These are phyloP conservation scores for Macrobrachium rosenbergii DNA, from an alignment of 1,140 invertebrate species.

Conservation along the genomic window DNA sequence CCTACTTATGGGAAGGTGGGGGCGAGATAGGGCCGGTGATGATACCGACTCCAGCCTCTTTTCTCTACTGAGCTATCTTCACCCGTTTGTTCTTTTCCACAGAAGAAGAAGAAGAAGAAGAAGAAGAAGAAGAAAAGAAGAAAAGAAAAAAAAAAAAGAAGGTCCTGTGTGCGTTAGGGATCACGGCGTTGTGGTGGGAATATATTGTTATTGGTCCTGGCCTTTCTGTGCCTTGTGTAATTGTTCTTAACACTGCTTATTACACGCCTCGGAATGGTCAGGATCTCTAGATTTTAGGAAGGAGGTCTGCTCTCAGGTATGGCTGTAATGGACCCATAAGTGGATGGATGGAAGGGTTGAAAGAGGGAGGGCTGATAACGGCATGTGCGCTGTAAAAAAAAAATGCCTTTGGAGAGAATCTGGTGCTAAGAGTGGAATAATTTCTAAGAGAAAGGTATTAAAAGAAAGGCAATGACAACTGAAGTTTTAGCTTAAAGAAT, in stretches of 20 bases:
- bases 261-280: conserved; percentile 14
- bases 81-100: neutral
- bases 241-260: conserved; percentile 5
- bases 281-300: neutral
- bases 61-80: neutral
- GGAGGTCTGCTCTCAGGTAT: neutral
- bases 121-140: neutral
- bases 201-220: conserved; percentile 9
- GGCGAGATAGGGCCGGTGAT: no score
- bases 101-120: neutral
- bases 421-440: no score
- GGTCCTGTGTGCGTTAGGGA: neutral
- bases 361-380: no score
- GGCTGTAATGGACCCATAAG: no score
- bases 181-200: neutral
- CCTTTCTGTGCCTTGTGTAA: conserved; percentile 8
- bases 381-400: no score
- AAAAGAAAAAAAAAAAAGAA: neutral
- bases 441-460: no score
- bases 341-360: no score
- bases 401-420: no score
- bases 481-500: no score
- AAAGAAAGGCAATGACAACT: no score
- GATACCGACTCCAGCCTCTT: neutral
- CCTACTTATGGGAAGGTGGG: no score